Percentiles rank a stretch among this genome's conserved stretches.
Conservation (phyloP, 2,113 vertebrate genomes). For the Gymnarchus niloticus region DNA sequence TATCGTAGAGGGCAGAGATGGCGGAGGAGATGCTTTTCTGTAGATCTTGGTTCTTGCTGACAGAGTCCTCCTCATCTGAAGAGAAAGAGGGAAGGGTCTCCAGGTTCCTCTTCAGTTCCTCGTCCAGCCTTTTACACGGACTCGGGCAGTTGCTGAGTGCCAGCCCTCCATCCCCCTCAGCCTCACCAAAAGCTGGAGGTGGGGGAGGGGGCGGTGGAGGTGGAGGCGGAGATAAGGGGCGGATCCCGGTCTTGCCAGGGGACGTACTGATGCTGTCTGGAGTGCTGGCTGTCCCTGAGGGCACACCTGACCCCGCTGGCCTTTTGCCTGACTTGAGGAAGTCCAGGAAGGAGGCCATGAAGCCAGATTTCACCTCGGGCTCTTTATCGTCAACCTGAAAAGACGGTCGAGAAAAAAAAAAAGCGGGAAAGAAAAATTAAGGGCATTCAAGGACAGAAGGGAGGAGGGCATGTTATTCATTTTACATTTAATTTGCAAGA, state of each 20-base stretch:
- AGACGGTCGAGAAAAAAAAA: neutral
- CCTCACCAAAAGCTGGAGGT: conserved; percentile 54
- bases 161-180: conserved; percentile 71
- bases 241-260: conserved; percentile 61
- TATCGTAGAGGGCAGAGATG: conserved; percentile 86
- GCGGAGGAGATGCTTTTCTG: conserved; percentile 91
- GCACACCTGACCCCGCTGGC: conserved; percentile 58
- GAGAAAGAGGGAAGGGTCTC: conserved; percentile 88
- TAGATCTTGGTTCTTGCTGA: conserved; percentile 88
- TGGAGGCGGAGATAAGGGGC: conserved; percentile 53
- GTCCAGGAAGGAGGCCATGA: conserved; percentile 88
- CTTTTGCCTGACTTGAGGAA: conserved; percentile 86
- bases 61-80: conserved; percentile 85
- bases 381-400: conserved; percentile 80
- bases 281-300: conserved; percentile 61
- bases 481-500: neutral
- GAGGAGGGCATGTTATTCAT: neutral
- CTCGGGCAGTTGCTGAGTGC: conserved; percentile 77
- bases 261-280: conserved; percentile 55
- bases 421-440: neutral
- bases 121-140: conserved; percentile 78
- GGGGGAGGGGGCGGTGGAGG: conserved; percentile 43
- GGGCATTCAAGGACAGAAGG: neutral
- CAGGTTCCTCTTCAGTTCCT: conserved; percentile 84
- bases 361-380: conserved; percentile 80